These are phyloP conservation scores for Drosophila kanapiae DNA, from an alignment of 1,140 invertebrate species.

Conservation along the genomic window DNA sequence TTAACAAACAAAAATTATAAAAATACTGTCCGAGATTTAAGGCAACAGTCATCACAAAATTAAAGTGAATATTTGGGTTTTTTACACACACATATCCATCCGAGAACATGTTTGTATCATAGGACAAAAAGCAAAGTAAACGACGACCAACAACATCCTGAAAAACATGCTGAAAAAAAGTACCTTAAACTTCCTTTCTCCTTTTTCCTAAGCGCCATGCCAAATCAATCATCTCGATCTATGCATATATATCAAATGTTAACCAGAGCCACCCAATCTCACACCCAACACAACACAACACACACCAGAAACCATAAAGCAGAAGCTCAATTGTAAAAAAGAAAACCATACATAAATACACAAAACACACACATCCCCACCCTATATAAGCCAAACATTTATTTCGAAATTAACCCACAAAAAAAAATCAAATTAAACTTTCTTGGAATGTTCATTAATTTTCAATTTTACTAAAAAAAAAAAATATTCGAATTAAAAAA, in stretches of 20 bases:
- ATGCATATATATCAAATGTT: constrained; percentile 39
- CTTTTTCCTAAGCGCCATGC: constrained; percentile 27
- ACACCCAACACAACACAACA: constrained; percentile 31
- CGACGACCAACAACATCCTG: constrained; percentile 37
- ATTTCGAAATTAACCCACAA: constrained; percentile 51
- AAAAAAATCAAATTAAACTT: constrained; percentile 1
- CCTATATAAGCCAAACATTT: constrained; percentile 31
- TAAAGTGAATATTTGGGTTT: constrained; percentile 12
- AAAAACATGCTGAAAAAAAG: constrained; percentile 31
- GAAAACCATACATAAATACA: constrained; percentile 19
- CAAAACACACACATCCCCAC: constrained; percentile 10
- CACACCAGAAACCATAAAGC: constrained; percentile 14
- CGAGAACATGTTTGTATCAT: constrained; percentile 21
- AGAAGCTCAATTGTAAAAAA: constrained; percentile 12
- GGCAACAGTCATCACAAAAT: neutral
- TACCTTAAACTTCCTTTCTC: constrained; percentile 6
- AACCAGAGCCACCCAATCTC: constrained; percentile 22
- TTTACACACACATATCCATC: constrained; percentile 5
- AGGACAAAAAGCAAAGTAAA: constrained; percentile 12
- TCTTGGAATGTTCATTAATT: constrained; percentile 78
- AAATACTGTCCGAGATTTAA: neutral
- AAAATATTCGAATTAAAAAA: constrained; percentile 20
- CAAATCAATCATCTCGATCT: constrained; percentile 48
- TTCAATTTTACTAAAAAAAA: constrained; percentile 72
- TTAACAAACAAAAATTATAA: neutral